Conservation (phyloP, 2,888 invertebrate species). For the Dynastes maya region DNA sequence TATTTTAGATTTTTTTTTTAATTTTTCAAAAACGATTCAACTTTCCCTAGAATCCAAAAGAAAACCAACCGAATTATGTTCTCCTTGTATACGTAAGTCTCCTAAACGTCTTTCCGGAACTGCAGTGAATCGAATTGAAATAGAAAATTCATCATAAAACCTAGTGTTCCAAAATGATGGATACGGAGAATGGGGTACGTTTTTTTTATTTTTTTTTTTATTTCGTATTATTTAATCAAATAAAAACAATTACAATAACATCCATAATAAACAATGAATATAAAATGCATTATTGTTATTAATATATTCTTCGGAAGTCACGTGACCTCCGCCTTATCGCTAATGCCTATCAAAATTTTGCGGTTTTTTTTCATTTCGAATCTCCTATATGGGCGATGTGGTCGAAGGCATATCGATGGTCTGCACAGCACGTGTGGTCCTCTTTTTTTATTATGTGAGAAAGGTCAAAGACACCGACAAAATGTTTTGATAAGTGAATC, state of each 20-base stretch:
- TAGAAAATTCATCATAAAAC: neutral
- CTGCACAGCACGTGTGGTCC: neutral
- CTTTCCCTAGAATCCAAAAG: too few species aligned
- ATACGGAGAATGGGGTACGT: conserved; percentile 55
- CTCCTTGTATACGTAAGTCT: too few species aligned
- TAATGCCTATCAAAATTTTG: neutral
- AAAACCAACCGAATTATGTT: too few species aligned
- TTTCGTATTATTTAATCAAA: neutral
- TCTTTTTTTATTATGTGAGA: neutral
- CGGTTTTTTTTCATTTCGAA: neutral
- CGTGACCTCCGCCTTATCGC: neutral
- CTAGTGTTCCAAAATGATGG: conserved; percentile 50
- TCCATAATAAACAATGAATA: neutral
- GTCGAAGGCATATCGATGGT: neutral
- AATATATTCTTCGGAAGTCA: too few species aligned
- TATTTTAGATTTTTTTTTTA: too few species aligned
- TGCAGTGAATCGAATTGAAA: too few species aligned
- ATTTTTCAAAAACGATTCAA: too few species aligned
- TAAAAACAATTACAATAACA: too few species aligned
- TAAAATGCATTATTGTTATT: too few species aligned
- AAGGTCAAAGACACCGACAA: conserved; percentile 17
- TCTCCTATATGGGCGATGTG: neutral
- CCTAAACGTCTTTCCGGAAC: too few species aligned
- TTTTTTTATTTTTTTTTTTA: conserved; percentile 18
- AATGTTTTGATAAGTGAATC: neutral